Evolutionary conservation across 2,797 vertebrate genomes (phyloP), one percentile per base, ranked within the genome.

Genomic region (Chromobotia macracanthus): DNA sequence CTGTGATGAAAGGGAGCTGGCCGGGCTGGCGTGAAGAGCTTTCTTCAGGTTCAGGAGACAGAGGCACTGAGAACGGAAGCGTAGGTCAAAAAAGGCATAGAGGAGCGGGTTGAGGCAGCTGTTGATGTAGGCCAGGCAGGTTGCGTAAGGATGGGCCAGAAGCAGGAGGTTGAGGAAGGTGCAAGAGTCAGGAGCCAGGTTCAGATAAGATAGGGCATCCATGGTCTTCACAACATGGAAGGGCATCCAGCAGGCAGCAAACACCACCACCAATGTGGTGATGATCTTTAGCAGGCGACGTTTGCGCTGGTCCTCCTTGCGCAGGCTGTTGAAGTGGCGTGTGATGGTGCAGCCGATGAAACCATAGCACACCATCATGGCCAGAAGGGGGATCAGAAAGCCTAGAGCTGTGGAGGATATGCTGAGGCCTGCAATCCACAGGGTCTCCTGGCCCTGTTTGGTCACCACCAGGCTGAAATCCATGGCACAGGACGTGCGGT

Each of bases 101-200:
- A 97, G 95, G 80, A 96, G 91, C 0, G 96, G 96, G 88, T 97
- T 97, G 83, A 97, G 90, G 90, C 96, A 96, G 90, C 95, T 95
- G 94, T 96, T 96, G 88, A 96, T 18, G 86, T 96, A 97, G 70
- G 95, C 96, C 86, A 96, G 90, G 88, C 96, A 96, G 86, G 94
- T 95, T 85, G 93, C 94, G 1, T 95, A 95, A 0, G 96, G 95
- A 82, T 96, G 95, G 13, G 91, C 93, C 78, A 93, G 87, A 58
- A 93, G 88, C 31, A 93, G 89, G 48, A 94, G 92, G 28, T 86
- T 92, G 68, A 95, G 90, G 79, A 92, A 81, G 28, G 76, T 13
- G 55, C 94, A 92, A 16, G 90, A 87, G 46, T 87, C 89, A 0
- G 92, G 87, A 1, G 93, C 87, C 28, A 94, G 79, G 28, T 94